Evolutionary conservation across 2,888 invertebrate species (phyloP).

Genomic region (Amorpha juglandis): DNA sequence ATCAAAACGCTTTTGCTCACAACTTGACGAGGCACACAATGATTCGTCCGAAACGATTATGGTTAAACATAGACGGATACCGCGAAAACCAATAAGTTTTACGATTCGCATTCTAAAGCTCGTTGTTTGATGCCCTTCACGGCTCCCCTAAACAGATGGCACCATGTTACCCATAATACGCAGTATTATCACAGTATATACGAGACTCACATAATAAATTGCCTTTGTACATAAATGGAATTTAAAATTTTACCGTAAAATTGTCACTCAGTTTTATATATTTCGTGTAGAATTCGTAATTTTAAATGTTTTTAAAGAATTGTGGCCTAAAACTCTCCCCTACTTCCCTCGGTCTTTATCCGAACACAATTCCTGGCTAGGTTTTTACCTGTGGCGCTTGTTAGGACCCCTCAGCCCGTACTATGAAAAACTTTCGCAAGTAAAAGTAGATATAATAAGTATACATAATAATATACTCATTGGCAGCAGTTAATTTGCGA

Average conservation of each 20-base stretch:
- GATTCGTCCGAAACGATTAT: slow-evolving; percentile 44
- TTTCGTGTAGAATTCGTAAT: too few species aligned
- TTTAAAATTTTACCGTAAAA: neutral
- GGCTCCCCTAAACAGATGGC: slow-evolving; percentile 24
- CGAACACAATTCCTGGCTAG: too few species aligned
- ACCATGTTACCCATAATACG: slow-evolving; percentile 20
- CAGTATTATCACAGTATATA: neutral
- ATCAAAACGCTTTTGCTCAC: slow-evolving; percentile 30
- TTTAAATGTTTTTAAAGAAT: too few species aligned
- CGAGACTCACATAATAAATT: slow-evolving; percentile 1
- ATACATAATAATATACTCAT: too few species aligned
- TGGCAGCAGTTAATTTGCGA: neutral
- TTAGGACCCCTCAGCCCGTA: too few species aligned
- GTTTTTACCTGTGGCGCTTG: too few species aligned
- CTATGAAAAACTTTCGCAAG: too few species aligned
- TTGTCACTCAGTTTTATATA: too few species aligned
- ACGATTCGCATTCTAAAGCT: slow-evolving; percentile 47
- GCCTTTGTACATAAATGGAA: neutral
- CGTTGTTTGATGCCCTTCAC: slow-evolving; percentile 34
- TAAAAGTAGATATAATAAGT: neutral
- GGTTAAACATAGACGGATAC: slow-evolving; percentile 59
- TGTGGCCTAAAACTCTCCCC: too few species aligned
- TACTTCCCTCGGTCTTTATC: too few species aligned
- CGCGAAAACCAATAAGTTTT: slow-evolving; percentile 67
- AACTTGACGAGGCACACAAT: slow-evolving; percentile 28